These are phyloP conservation scores for Corydoras sp. DNA, from an alignment of 2,113 vertebrate genomes.

Conservation along the genomic window DNA sequence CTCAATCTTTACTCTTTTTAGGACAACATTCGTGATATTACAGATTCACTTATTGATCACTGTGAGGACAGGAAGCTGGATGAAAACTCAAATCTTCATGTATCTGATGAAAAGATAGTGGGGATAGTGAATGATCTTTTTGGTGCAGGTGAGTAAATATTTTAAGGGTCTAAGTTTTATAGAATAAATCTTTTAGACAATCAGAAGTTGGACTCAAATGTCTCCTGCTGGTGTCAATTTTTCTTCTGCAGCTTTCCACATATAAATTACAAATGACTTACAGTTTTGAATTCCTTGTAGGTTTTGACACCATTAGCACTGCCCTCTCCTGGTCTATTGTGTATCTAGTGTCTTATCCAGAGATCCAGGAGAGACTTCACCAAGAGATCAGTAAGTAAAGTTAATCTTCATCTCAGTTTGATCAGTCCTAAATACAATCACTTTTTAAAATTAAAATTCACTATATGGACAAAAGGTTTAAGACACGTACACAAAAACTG, in stretches of 20 bases:
- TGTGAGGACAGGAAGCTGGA: conserved; percentile 74
- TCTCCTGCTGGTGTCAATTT: too few relatives aligned
- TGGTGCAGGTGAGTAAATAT: conserved; percentile 78
- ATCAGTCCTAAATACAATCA: too few relatives aligned
- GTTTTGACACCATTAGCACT: conserved; percentile 86
- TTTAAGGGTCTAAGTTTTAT: not conserved
- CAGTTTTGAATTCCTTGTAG: conserved; percentile 51
- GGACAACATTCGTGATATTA: conserved; percentile 85
- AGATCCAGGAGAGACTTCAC: conserved; percentile 78
- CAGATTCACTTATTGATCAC: conserved; percentile 83
- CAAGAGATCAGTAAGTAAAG: conserved; percentile 75
- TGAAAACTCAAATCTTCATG: conserved; percentile 63
- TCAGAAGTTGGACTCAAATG: too few relatives aligned
- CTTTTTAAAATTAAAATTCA: too few relatives aligned
- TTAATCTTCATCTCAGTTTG: conserved; percentile 5
- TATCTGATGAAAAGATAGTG: conserved; percentile 74
- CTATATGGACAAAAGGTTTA: too few relatives aligned
- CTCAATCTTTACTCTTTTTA: conserved; percentile 47
- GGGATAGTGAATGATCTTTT: conserved; percentile 81
- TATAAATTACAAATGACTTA: too few relatives aligned
- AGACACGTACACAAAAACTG: too few relatives aligned
- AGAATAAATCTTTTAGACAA: not conserved
- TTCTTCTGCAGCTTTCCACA: too few relatives aligned
- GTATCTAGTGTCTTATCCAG: conserved; percentile 74
- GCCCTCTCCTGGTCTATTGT: conserved; percentile 82